A percentile compares a stretch with the other conserved stretches of the same genome.
Evolutionary conservation across 1,140 invertebrate species (phyloP).

Genomic region (Oncopeltus fasciatus): DNA sequence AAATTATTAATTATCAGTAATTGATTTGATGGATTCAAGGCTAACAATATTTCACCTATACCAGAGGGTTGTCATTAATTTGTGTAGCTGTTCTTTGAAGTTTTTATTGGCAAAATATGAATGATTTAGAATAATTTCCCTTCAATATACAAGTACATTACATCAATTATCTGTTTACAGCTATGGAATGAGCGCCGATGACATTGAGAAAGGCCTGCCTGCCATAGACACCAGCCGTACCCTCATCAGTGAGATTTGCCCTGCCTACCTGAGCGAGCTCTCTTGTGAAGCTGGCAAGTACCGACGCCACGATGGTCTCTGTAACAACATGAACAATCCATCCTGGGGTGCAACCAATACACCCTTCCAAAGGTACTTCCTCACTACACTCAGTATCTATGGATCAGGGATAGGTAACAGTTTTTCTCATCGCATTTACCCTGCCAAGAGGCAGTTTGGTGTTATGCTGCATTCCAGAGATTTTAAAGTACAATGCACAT

Average conservation of each 20-base stretch:
- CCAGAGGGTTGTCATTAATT: too few species aligned
- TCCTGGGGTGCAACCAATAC: conserved; percentile 76
- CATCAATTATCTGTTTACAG: conserved; percentile 26
- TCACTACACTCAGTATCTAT: too few species aligned
- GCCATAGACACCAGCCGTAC: conserved; percentile 82
- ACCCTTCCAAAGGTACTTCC: conserved; percentile 40
- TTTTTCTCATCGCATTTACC: too few species aligned
- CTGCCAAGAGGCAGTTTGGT: too few species aligned
- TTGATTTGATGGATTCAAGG: too few species aligned
- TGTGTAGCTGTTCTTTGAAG: background rate
- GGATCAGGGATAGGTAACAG: too few species aligned
- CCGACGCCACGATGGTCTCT: conserved; percentile 73
- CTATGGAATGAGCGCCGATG: conserved; percentile 68
- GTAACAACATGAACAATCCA: conserved; percentile 85
- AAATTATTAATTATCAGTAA: too few species aligned
- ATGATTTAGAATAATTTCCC: background rate
- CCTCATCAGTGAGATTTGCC: conserved; percentile 71
- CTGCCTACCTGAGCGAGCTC: conserved; percentile 63
- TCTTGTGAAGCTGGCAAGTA: conserved; percentile 79
- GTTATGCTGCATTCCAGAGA: too few species aligned
- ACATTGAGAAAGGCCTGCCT: conserved; percentile 74
- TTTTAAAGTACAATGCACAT: too few species aligned
- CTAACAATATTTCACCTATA: too few species aligned
- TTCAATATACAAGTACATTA: background rate
- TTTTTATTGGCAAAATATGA: background rate